A percentile compares a stretch with the other conserved stretches of the same genome.
Conservation (phyloP, 2,888 invertebrate genomes). For the Torymus aiolomorphi region DNA sequence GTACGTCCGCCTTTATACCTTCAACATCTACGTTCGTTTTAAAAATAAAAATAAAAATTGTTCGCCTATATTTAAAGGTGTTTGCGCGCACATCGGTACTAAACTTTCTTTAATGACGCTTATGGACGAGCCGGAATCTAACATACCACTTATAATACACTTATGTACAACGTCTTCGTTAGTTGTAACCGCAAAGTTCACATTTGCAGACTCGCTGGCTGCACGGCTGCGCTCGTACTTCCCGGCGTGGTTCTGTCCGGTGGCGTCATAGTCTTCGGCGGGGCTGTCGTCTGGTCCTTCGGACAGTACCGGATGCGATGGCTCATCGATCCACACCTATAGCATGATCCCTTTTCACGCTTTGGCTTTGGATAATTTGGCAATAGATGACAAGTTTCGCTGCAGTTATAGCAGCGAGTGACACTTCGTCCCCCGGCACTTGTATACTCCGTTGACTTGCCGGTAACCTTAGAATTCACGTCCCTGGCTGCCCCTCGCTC, state of each 20-base stretch:
- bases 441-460: not conserved
- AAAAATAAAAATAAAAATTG: not conserved
- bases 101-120: not conserved
- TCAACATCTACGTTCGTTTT: not conserved
- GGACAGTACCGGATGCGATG: not conserved
- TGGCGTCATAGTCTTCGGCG: no score
- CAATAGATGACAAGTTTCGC: not conserved
- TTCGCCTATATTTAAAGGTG: not conserved
- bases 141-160: not conserved
- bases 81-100: not conserved
- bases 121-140: not conserved
- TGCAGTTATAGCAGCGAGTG: not conserved
- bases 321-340: not conserved
- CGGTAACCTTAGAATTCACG: not conserved
- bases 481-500: not conserved
- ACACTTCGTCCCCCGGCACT: not conserved
- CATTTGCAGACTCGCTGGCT: conserved; percentile 5
- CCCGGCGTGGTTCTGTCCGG: no score
- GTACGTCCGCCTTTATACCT: not conserved
- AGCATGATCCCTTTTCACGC: not conserved
- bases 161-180: not conserved
- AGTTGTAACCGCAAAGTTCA: not conserved
- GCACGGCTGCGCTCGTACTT: not conserved
- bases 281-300: not conserved
- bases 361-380: not conserved